A percentile compares a stretch with the other conserved stretches of the same genome.
These are phyloP conservation scores for Emydura subglobosa DNA, from an alignment of 2,113 vertebrate genomes.

Conservation along the genomic window DNA sequence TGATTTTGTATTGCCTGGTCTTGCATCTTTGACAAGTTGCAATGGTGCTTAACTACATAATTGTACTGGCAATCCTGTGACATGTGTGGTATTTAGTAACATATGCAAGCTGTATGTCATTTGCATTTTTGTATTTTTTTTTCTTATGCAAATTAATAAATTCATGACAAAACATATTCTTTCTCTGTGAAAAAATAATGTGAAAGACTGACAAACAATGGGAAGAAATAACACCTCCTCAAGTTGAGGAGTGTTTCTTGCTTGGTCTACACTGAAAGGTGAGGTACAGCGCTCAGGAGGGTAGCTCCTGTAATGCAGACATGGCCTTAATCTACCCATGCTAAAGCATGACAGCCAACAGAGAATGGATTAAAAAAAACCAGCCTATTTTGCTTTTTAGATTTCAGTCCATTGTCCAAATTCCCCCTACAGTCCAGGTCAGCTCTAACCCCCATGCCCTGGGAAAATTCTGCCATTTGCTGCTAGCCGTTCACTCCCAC, in stretches of 20 bases:
- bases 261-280: background rate
- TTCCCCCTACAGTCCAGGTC: background rate
- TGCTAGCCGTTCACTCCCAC: background rate
- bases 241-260: background rate
- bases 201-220: background rate
- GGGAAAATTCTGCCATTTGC: background rate
- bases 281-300: background rate
- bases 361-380: background rate
- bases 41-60: background rate
- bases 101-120: background rate
- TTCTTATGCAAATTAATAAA: background rate
- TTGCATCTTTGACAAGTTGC: too few relatives aligned
- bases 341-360: background rate
- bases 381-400: background rate
- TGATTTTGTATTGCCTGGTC: too few relatives aligned
- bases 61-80: background rate
- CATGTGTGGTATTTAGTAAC: background rate
- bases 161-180: background rate
- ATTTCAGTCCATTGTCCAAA: background rate
- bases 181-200: too few relatives aligned
- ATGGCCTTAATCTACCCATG: background rate
- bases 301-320: background rate
- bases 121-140: background rate
- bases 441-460: background rate
- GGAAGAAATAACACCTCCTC: background rate